Evolutionary conservation across 1,140 invertebrate genomes (phyloP).

Genomic region (Cyphomyrmex costatus): DNA sequence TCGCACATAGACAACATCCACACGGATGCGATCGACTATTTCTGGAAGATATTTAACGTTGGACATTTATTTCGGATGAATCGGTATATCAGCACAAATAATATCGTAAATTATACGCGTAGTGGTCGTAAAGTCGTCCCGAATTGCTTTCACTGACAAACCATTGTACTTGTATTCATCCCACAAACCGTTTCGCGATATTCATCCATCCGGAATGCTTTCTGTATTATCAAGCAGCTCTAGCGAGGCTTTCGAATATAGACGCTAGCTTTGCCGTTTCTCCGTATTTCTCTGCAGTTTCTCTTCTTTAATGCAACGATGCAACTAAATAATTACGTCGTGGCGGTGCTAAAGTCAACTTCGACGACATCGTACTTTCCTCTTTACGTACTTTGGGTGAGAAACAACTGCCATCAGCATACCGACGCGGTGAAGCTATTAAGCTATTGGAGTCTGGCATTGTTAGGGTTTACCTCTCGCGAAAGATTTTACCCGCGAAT

Average conservation of each 20-base stretch:
- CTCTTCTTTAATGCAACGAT: slow-evolving; percentile 27
- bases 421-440: slow-evolving; percentile 7
- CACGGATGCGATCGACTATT: neutral
- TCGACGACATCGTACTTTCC: slow-evolving; percentile 10
- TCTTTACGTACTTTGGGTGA: slow-evolving; percentile 23
- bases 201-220: slow-evolving; percentile 42
- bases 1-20: neutral
- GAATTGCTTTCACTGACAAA: slow-evolving; percentile 17
- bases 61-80: slow-evolving; percentile 14
- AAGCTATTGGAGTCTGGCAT: slow-evolving; percentile 45
- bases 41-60: slow-evolving; percentile 15
- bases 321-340: slow-evolving; percentile 39
- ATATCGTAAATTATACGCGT: slow-evolving; percentile 28
- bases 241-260: neutral
- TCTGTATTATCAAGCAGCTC: slow-evolving; percentile 35
- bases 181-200: slow-evolving; percentile 35
- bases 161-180: slow-evolving; percentile 30
- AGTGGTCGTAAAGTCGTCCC: slow-evolving; percentile 21
- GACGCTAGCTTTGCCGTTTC: neutral
- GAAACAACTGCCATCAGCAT: slow-evolving; percentile 34
- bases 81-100: slow-evolving; percentile 18
- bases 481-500: slow-evolving; percentile 9
- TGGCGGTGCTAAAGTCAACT: slow-evolving; percentile 42
- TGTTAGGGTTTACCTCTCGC: slow-evolving; percentile 29
- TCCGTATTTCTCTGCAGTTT: slow-evolving; percentile 20